These are phyloP conservation scores for Melanotaenia trifasciata DNA, from an alignment of 2,797 vertebrate genomes.

Conservation along the genomic window DNA sequence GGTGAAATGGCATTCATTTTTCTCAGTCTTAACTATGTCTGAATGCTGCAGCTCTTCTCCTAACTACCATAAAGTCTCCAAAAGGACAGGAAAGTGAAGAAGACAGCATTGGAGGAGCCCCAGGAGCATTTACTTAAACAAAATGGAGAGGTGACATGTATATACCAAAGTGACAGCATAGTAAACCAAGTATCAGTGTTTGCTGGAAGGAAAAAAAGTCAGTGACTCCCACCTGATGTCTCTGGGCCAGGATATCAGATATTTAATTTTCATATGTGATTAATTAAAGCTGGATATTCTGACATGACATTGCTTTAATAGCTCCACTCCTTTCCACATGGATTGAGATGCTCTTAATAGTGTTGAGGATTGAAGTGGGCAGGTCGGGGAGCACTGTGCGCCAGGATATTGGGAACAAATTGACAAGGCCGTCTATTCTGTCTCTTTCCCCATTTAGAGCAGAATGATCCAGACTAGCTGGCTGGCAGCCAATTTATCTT, in stretches of 20 bases:
- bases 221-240: slow-evolving; percentile 49
- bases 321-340: slow-evolving; percentile 57
- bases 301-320: slow-evolving; percentile 63
- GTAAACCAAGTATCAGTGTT: slow-evolving; percentile 67
- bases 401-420: slow-evolving; percentile 82
- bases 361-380: slow-evolving; percentile 74
- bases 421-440: slow-evolving; percentile 79
- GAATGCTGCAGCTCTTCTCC: slow-evolving; percentile 62
- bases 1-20: slow-evolving; percentile 57
- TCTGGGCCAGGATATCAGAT: slow-evolving; percentile 26
- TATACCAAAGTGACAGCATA: slow-evolving; percentile 53
- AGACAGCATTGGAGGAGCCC: slow-evolving; percentile 54
- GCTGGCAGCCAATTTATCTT: slow-evolving; percentile 84
- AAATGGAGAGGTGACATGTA: slow-evolving; percentile 76
- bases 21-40: slow-evolving; percentile 60
- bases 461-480: slow-evolving; percentile 73
- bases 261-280: slow-evolving; percentile 67
- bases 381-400: slow-evolving; percentile 65
- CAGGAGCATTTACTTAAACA: slow-evolving; percentile 75
- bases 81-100: slow-evolving; percentile 73
- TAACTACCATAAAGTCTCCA: slow-evolving; percentile 72
- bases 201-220: slow-evolving; percentile 54
- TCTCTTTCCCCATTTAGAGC: slow-evolving; percentile 83
- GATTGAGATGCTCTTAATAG: slow-evolving; percentile 77
- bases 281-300: slow-evolving; percentile 59